Base-by-base conservation (phyloP, 2,797 vertebrate genomes). In the Sebastes trivittatus region DNA sequence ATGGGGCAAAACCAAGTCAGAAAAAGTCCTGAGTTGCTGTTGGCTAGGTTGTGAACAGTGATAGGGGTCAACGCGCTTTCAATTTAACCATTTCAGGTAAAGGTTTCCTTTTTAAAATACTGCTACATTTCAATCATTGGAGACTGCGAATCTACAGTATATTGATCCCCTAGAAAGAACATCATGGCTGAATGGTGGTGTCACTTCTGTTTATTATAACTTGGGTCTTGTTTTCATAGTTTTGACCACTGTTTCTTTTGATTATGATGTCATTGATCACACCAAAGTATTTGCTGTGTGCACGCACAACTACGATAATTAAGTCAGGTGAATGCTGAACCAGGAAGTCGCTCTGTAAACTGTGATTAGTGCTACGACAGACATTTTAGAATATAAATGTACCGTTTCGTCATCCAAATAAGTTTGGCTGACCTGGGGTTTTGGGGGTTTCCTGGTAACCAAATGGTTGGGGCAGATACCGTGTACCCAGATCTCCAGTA, bases 1-100 rank as follows among this genome's bases (percentile, higher is more conserved):
- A 70, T 14, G 34, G 7, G 32, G 16, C 20, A 72, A 67, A 69
- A 72, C 14, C 13, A 54, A 77, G 14, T 56, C 23, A 30, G 1
- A 27, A 73, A 49, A 61, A 54, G 77, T 90, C 90, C 88, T 89
- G 89, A 91, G 88, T 82, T 80, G 71, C 62, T 80, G 71, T 72
- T 86, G 64, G 73, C 54, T 22, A 22, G 46, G 64, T 79, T 75
- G 42, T 54, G 36, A 80, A 66, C 34, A 62, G 67, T 65, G 56
- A 38, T 6, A 66, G n/a, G 60, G 38, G 54, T 76, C 70, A 65
- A 32, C 20, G 54, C 18, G 61, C 16, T 27, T 65, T 61, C 1
- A 38, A 11, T 71, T 34, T 10, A 20, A 69, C 30, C 8, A 1
- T 55, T 59, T 78, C 29, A 55, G 54, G 6, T 67, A 14, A 36